Evolutionary conservation across 2,888 invertebrate species (phyloP).

Genomic region (Morpho deidamia): DNA sequence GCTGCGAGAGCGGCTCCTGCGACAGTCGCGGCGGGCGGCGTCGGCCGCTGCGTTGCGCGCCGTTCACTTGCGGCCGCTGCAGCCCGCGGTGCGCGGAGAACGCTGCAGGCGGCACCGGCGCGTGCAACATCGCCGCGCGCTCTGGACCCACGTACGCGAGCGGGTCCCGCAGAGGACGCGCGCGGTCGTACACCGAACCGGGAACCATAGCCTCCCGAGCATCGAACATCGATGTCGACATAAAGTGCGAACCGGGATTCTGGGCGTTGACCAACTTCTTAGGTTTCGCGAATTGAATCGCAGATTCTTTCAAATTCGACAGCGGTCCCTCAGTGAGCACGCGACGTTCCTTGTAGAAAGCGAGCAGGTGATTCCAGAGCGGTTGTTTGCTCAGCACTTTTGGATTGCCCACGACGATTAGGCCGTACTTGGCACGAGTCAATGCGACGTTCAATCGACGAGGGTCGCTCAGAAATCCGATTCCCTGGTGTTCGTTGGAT

Average conservation of each 20-base stretch:
- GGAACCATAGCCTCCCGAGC: conserved; percentile 97
- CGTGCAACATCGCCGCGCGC: conserved; percentile 85
- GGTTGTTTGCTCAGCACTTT: conserved; percentile 99
- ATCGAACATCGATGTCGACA: conserved; percentile 98
- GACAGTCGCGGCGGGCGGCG: conserved; percentile 69
- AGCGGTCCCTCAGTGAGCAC: conserved; percentile 98
- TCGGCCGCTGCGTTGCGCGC: conserved; percentile 71
- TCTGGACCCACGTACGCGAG: conserved; percentile 95
- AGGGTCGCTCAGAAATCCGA: conserved; percentile 99
- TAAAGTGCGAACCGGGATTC: conserved; percentile 98
- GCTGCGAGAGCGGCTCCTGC: conserved; percentile 87
- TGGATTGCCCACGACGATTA: conserved; percentile 99
- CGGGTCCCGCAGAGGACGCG: conserved; percentile 90
- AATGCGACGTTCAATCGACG: conserved; percentile 98
- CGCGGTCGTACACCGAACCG: conserved; percentile 94
- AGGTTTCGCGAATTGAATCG: conserved; percentile 98
- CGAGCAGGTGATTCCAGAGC: conserved; percentile 97
- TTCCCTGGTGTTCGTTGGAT: conserved; percentile 98
- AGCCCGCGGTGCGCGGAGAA: conserved; percentile 94
- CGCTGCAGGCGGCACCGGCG: conserved; percentile 94
- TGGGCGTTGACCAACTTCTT: conserved; percentile 95
- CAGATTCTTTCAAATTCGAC: conserved; percentile 96
- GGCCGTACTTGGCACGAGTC: conserved; percentile 97
- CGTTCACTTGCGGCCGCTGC: conserved; percentile 83
- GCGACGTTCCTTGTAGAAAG: conserved; percentile 98